phyloP scores from a whole-genome alignment of 2,888 invertebrate genomes.

The Hemistola chrysoprasaria region DNA sequence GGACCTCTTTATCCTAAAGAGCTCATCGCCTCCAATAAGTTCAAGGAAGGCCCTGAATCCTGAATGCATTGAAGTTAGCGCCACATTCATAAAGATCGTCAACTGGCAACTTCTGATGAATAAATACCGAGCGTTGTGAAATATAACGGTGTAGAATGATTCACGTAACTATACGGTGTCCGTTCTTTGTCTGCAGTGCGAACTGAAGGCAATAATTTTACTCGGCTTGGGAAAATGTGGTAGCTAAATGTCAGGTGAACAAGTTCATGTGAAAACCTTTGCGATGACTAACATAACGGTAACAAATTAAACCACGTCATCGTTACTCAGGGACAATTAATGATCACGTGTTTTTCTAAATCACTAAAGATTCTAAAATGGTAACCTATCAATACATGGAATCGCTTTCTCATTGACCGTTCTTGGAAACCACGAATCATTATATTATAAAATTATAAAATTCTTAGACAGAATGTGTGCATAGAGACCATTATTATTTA shows the following conservation, averaged over 20 bases:
- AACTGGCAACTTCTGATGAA: slow-evolving; percentile 1
- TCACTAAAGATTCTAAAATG: too few species aligned
- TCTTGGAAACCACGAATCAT: too few species aligned
- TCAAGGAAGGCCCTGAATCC: too few species aligned
- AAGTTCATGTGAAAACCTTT: slow-evolving; percentile 16
- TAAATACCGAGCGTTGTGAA: slow-evolving; percentile 30
- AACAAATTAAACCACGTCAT: not conserved
- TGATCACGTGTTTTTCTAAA: too few species aligned
- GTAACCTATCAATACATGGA: too few species aligned
- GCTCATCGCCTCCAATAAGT: too few species aligned
- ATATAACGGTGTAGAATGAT: slow-evolving; percentile 30
- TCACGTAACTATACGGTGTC: slow-evolving; percentile 28
- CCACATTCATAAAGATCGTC: too few species aligned
- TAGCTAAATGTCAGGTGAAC: slow-evolving; percentile 4
- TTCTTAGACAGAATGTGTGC: too few species aligned
- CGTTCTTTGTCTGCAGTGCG: slow-evolving; percentile 22
- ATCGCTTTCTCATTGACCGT: too few species aligned
- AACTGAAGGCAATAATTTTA: slow-evolving; percentile 13
- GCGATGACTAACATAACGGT: slow-evolving; percentile 13
- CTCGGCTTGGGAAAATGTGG: slow-evolving; percentile 9
- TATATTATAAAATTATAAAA: not conserved
- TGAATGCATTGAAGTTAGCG: too few species aligned
- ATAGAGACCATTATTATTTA: too few species aligned
- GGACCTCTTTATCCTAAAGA: too few species aligned
- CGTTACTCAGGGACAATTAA: not conserved